These are phyloP conservation scores for Solea solea DNA, from an alignment of 2,113 vertebrate genomes.

Conservation along the genomic window DNA sequence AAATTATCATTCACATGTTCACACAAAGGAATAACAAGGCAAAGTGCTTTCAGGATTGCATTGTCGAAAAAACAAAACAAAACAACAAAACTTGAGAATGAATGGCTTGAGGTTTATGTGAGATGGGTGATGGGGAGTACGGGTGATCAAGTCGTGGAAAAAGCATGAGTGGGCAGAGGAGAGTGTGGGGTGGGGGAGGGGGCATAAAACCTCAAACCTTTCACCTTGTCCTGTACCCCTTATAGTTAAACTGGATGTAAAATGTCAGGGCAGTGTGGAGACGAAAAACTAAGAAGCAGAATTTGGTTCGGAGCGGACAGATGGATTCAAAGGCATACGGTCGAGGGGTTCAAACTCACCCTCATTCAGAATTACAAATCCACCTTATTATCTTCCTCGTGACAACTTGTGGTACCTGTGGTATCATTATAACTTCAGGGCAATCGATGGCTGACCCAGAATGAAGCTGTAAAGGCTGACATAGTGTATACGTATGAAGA, in stretches of 20 bases:
- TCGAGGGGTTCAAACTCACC: conserved; percentile 62
- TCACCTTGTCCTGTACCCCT: conserved; percentile 68
- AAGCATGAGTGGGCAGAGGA: conserved; percentile 16
- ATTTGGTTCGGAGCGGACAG: conserved; percentile 65
- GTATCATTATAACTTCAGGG: conserved; percentile 56
- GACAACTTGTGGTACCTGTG: conserved; percentile 63
- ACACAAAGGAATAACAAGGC: conserved; percentile 86
- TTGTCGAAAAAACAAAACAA: conserved; percentile 74
- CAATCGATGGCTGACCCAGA: conserved; percentile 59
- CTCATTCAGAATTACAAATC: conserved; percentile 68
- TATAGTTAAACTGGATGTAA: conserved; percentile 61
- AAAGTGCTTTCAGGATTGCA: conserved; percentile 89
- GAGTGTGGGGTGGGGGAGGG: not conserved
- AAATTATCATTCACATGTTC: conserved; percentile 86
- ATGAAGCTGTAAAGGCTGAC: conserved; percentile 77
- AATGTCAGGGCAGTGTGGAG: conserved; percentile 61
- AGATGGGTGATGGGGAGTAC: conserved; percentile 40
- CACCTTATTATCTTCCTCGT: conserved; percentile 48
- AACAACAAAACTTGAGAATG: conserved; percentile 64
- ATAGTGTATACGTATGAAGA: conserved; percentile 51
- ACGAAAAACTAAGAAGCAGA: conserved; percentile 60
- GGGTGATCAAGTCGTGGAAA: conserved; percentile 46
- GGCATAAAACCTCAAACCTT: conserved; percentile 71
- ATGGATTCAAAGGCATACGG: conserved; percentile 77
- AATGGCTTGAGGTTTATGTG: conserved; percentile 82